These are phyloP conservation scores for Echinops telfairi DNA, from an alignment of 2,113 vertebrate species.

Conservation along the genomic window DNA sequence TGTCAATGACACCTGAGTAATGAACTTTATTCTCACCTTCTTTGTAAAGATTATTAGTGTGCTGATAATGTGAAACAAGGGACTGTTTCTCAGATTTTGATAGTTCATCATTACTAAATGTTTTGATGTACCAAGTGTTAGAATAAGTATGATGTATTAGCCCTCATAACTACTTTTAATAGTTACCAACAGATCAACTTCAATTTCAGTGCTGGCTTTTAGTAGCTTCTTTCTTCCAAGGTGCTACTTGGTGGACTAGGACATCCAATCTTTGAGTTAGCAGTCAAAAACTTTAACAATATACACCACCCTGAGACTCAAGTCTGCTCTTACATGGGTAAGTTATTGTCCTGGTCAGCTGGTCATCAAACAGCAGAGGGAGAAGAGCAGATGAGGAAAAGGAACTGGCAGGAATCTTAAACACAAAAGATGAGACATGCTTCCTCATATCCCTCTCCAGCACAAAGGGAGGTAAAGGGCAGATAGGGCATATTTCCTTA, in stretches of 20 bases:
- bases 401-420: too few relatives aligned
- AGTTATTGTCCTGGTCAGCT: too few relatives aligned
- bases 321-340: not conserved
- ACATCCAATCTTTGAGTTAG: not conserved
- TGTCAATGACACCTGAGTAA: not conserved
- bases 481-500: too few relatives aligned
- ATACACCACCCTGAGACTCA: not conserved
- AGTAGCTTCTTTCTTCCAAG: not conserved
- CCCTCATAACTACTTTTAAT: not conserved
- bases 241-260: not conserved
- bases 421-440: too few relatives aligned
- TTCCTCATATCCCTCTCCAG: too few relatives aligned
- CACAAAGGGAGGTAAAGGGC: too few relatives aligned
- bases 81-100: not conserved
- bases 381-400: too few relatives aligned
- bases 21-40: not conserved
- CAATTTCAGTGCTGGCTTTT: not conserved
- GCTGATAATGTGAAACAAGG: not conserved
- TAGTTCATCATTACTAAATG: not conserved
- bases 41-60: not conserved
- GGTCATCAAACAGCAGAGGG: too few relatives aligned
- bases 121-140: not conserved
- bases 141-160: not conserved
- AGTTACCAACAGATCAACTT: not conserved
- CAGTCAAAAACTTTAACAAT: not conserved